Evolutionary conservation across 2,888 invertebrate species (phyloP), one percentile per base, ranked within the genome.

Genomic region (Leptopilina myrica): DNA sequence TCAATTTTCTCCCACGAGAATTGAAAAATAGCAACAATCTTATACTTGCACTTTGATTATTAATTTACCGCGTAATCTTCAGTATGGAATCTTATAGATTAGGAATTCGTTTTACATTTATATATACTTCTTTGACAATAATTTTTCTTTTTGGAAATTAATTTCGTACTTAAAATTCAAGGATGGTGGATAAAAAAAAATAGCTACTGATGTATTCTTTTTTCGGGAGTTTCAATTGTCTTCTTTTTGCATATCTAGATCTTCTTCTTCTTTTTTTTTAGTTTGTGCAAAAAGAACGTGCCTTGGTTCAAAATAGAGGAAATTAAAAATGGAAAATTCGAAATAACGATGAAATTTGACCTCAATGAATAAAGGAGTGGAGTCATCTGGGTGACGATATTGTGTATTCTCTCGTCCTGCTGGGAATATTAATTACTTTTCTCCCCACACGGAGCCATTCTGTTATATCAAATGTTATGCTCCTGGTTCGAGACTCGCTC

Each of bases 401-500:
- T 73, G 56, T 56, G 56, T 73, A 20, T 49, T 79, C 85, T 79
- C 85, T 79, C 33, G 84, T 88, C 89, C 88, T 80, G 88, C 88
- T 87, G 89, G 83, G 89, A 89, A 89, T 89, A 89, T 89, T 89
- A 89, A 89, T 89, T 89, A 89, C 87, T 81, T 87, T 86, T 83
- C 82, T 81, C 77, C 80, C 26, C 77, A 66, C 12, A 49, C 11
- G 11, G 11, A 53, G 65, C 76, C 56, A 76, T 77, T 53, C 73
- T 78, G 20, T 12, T 9, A 4, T 80, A 14, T 77, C 76, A 79
- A 20, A 20, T 66, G 76, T 81, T 84, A 43, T 43, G 87, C 85
- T 86, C 83, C 82, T 82, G 84, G 84, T 85, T 83, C 83, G 84
- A 83, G 83, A 80, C 76, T 82, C 85, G 82, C 81, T 83, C 84